These are phyloP conservation scores for Calyptomena viridis DNA, from an alignment of 2,113 vertebrate genomes.

Conservation along the genomic window DNA sequence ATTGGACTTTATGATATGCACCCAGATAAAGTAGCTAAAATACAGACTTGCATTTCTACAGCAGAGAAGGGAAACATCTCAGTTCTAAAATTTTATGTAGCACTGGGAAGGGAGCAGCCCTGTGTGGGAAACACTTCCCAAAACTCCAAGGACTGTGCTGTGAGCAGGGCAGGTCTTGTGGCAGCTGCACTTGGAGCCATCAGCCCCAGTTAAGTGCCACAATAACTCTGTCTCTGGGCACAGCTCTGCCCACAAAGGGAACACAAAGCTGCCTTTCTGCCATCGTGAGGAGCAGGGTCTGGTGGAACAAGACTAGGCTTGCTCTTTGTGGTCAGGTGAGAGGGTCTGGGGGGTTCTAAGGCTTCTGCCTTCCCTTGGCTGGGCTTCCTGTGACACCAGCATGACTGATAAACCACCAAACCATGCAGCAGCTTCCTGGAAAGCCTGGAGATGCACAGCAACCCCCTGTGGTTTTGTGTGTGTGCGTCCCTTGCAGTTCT, in stretches of 20 bases:
- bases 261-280: not conserved
- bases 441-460: not conserved
- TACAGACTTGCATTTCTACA: not conserved
- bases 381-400: not conserved
- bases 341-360: fast-evolving
- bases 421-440: not conserved
- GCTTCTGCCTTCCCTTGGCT: not conserved
- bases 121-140: not conserved
- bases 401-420: not conserved
- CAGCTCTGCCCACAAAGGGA: fast-evolving
- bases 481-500: fast-evolving
- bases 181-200: not conserved
- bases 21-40: not conserved
- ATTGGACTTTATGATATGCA: not conserved
- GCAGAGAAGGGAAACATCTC: not conserved
- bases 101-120: not conserved
- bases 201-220: not conserved
- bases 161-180: not conserved
- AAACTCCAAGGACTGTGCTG: not conserved
- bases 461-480: not conserved
- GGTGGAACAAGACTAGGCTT: not conserved
- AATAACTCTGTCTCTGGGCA: not conserved
- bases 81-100: not conserved
- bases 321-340: not conserved
- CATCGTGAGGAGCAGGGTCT: fast-evolving